These are phyloP conservation scores for Neuroscelio doddi DNA, from an alignment of 2,888 invertebrate genomes.

Conservation along the genomic window DNA sequence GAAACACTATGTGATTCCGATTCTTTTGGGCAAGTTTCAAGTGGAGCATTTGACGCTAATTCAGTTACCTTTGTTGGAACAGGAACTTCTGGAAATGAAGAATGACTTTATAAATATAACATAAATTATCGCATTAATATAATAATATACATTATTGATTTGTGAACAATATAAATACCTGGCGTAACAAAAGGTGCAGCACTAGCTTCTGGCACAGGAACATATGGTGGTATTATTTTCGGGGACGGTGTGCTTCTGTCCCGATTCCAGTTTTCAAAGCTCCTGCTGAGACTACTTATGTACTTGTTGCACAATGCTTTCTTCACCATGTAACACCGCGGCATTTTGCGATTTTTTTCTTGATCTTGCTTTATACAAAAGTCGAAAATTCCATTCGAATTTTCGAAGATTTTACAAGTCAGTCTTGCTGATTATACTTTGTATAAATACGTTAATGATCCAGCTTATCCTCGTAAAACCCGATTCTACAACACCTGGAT, in stretches of 20 bases:
- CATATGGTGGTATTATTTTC: constrained; percentile 50
- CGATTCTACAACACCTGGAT: neutral
- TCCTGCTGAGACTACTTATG: constrained; percentile 66
- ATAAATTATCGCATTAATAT: too few species aligned
- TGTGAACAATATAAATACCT: too few species aligned
- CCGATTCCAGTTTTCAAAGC: constrained; percentile 66
- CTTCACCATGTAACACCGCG: constrained; percentile 85
- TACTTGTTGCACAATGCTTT: constrained; percentile 76
- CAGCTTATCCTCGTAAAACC: constrained; percentile 2
- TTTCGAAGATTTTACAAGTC: neutral
- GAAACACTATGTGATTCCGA: too few species aligned
- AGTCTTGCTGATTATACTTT: neutral
- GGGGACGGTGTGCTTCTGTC: constrained; percentile 63
- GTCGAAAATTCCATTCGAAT: neutral
- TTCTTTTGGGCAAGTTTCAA: too few species aligned
- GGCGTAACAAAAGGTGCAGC: constrained; percentile 54
- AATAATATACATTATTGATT: too few species aligned
- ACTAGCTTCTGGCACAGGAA: constrained; percentile 55
- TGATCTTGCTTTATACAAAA: too few species aligned
- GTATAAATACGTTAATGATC: constrained; percentile 27
- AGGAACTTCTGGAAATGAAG: constrained; percentile 30
- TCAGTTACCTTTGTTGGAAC: neutral
- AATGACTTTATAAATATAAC: too few species aligned
- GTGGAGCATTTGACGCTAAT: neutral
- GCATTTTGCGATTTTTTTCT: constrained; percentile 74